phyloP scores from a whole-genome alignment of 2,113 vertebrate species.

The Clarias macrocephalus region DNA sequence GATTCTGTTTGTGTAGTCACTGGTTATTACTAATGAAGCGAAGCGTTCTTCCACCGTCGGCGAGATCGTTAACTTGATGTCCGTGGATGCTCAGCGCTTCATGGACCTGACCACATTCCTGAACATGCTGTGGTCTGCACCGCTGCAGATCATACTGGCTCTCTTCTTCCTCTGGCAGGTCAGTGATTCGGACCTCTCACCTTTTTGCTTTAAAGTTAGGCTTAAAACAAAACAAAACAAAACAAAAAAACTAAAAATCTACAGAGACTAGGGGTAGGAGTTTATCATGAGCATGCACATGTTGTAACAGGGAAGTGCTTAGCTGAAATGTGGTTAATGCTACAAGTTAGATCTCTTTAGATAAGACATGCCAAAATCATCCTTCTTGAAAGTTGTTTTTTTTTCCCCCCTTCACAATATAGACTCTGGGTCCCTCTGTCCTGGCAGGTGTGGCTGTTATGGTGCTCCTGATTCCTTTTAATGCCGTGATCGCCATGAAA shows the following conservation, averaged over 20 bases:
- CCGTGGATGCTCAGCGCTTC: slow-evolving; percentile 92
- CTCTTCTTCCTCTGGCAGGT: slow-evolving; percentile 96
- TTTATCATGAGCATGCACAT: neutral
- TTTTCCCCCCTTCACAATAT: slow-evolving; percentile 34
- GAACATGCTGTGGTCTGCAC: slow-evolving; percentile 95
- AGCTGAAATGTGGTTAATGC: neutral
- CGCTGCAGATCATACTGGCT: slow-evolving; percentile 88
- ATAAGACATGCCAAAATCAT: neutral
- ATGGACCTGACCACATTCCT: slow-evolving; percentile 87
- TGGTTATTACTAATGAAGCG: slow-evolving; percentile 89
- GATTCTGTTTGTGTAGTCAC: slow-evolving; percentile 70
- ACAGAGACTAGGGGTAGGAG: neutral
- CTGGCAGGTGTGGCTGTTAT: slow-evolving; percentile 91
- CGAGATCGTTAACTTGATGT: slow-evolving; percentile 96
- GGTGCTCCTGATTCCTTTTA: slow-evolving; percentile 91
- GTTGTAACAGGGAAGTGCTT: neutral
- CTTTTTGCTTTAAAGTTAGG: neutral
- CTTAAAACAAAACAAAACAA: neutral
- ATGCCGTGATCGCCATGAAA: slow-evolving; percentile 88
- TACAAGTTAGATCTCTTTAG: neutral
- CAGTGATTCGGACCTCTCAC: neutral
- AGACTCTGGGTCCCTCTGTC: slow-evolving; percentile 87
- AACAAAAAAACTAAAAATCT: neutral
- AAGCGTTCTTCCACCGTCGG: slow-evolving; percentile 88
- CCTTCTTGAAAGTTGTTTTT: neutral